Conservation (phyloP, 2,888 invertebrate genomes). For the Graphium colonna region DNA sequence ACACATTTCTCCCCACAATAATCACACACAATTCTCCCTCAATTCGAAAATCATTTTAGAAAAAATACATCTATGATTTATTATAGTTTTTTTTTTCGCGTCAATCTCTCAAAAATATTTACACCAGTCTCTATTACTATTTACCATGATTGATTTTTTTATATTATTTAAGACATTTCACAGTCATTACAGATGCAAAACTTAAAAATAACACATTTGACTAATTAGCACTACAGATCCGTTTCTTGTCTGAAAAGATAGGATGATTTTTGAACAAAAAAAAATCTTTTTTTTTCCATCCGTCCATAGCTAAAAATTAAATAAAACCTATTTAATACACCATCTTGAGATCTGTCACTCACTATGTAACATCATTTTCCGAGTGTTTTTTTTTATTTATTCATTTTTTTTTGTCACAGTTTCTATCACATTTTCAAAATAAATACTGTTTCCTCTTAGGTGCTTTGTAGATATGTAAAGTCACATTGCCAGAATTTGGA, state of each 20-base stretch:
- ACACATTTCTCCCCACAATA: conserved; percentile 36
- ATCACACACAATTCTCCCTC: conserved; percentile 40
- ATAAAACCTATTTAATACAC: conserved; percentile 60
- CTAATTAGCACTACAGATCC: conserved; percentile 38
- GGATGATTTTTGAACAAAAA: conserved; percentile 27
- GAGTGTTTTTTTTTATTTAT: conserved; percentile 10
- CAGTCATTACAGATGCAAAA: conserved; percentile 27
- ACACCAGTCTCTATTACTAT: conserved; percentile 41
- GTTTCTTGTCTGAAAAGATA: conserved; percentile 13
- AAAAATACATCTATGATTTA: conserved; percentile 43
- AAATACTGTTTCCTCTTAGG: conserved; percentile 65
- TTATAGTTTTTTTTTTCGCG: conserved; percentile 29
- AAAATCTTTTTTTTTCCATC: conserved; percentile 36
- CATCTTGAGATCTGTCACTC: conserved; percentile 76
- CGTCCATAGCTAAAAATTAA: conserved; percentile 60
- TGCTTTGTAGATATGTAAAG: conserved; percentile 40
- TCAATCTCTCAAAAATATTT: conserved; percentile 38
- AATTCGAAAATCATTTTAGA: conserved; percentile 44
- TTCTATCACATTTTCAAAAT: conserved; percentile 73
- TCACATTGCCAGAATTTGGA: conserved; percentile 34
- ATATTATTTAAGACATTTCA: conserved; percentile 25
- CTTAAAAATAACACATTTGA: conserved; percentile 49
- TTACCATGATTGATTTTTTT: conserved; percentile 30
- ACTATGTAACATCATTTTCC: conserved; percentile 51
- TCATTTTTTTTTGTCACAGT: conserved; percentile 63